phyloP scores from a whole-genome alignment of 1,140 invertebrate species.

The Hermatobates lingyangjiaoensis region DNA sequence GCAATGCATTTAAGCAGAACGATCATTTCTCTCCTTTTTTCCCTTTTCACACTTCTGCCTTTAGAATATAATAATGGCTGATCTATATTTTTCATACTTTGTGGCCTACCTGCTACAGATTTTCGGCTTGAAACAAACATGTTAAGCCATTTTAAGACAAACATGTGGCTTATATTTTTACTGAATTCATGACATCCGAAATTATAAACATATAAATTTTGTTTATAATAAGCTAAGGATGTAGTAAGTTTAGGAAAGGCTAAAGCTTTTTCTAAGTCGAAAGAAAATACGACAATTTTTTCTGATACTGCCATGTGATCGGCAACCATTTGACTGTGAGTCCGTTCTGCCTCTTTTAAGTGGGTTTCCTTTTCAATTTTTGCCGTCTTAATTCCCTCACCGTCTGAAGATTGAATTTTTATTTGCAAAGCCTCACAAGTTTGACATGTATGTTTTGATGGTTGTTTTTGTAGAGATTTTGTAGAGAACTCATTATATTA shows the following conservation, averaged over 20 bases:
- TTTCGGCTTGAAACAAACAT: no score
- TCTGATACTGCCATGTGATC: constrained; percentile 10
- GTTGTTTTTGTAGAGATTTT: constrained; percentile 27
- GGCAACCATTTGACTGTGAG: constrained; percentile 9
- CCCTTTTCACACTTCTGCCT: constrained; percentile 14
- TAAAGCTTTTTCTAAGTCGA: constrained; percentile 19
- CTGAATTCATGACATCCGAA: constrained; percentile 15
- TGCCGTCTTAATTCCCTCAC: constrained; percentile 10
- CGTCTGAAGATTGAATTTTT: constrained; percentile 4
- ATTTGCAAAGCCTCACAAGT: constrained; percentile 15
- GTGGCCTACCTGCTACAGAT: constrained; percentile 16
- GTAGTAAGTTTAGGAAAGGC: constrained; percentile 16
- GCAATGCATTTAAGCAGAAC: constrained; percentile 14
- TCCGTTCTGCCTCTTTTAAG: constrained; percentile 14
- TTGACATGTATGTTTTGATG: constrained; percentile 20
- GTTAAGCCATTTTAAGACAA: no score
- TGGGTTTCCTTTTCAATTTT: constrained; percentile 14
- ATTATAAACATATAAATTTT: constrained; percentile 18
- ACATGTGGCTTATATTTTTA: constrained; percentile 11
- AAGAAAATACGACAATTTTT: constrained; percentile 15
- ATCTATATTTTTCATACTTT: constrained; percentile 15
- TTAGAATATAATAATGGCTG: constrained; percentile 13
- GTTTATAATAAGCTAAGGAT: constrained; percentile 18
- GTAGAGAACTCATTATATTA: constrained; percentile 28
- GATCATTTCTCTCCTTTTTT: constrained; percentile 15